Evolutionary conservation across 2,797 vertebrate genomes (phyloP).

Genomic region (Salarias fasciatus): DNA sequence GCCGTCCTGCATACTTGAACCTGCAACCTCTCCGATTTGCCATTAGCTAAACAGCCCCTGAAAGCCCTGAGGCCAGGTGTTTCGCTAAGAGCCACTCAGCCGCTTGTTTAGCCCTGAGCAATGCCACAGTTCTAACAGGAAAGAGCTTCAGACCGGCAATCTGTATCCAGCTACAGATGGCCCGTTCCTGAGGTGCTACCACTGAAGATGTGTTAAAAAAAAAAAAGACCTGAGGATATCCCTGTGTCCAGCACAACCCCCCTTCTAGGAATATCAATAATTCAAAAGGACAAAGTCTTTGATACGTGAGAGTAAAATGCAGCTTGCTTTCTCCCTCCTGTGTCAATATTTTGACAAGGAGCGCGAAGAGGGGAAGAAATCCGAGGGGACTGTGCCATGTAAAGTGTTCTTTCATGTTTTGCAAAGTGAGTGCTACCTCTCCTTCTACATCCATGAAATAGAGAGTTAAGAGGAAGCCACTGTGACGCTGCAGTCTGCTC

Average conservation of each 20-base stretch:
- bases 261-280: slow-evolving; percentile 65
- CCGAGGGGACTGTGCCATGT: slow-evolving; percentile 61
- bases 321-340: slow-evolving; percentile 46
- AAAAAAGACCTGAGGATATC: slow-evolving; percentile 52
- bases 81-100: slow-evolving; percentile 53
- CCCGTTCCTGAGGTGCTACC: slow-evolving; percentile 49
- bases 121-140: slow-evolving; percentile 37
- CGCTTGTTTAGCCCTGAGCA: slow-evolving; percentile 50
- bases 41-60: slow-evolving; percentile 56
- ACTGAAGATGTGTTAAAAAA: slow-evolving; percentile 41
- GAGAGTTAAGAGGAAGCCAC: slow-evolving; percentile 54
- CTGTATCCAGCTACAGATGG: slow-evolving; percentile 40
- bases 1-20: slow-evolving; percentile 46
- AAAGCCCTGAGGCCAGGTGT: slow-evolving; percentile 49
- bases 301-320: slow-evolving; percentile 62
- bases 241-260: slow-evolving; percentile 37
- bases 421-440: slow-evolving; percentile 63
- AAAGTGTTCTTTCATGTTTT: slow-evolving; percentile 78
- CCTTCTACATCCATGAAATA: slow-evolving; percentile 64
- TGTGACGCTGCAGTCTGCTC: slow-evolving; percentile 48
- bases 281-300: slow-evolving; percentile 72
- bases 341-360: slow-evolving; percentile 76
- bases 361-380: slow-evolving; percentile 50
- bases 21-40: slow-evolving; percentile 45
- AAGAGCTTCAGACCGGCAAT: slow-evolving; percentile 52